phyloP scores from a whole-genome alignment of 2,113 vertebrate genomes.

The Sylvilagus bachmani region DNA sequence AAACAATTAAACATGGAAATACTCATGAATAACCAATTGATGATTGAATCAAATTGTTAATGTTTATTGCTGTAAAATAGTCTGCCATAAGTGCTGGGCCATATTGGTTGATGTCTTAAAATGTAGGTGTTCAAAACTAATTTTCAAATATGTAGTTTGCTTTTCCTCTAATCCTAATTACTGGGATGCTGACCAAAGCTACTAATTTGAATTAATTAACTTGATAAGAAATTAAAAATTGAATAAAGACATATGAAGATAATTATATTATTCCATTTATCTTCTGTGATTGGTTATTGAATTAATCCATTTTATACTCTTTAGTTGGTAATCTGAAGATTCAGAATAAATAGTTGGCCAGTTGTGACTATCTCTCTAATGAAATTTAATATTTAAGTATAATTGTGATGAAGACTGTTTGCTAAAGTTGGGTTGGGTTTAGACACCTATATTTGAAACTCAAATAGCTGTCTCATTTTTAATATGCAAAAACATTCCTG shows the following conservation, averaged over 20 bases:
- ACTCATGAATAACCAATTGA: neutral
- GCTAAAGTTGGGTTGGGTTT: slow-evolving; percentile 35
- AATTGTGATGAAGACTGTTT: slow-evolving; percentile 12
- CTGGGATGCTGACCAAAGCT: slow-evolving; percentile 61
- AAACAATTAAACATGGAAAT: neutral
- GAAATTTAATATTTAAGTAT: slow-evolving; percentile 56
- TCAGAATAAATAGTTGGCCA: neutral
- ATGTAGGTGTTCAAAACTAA: neutral
- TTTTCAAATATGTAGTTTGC: neutral
- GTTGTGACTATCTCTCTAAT: slow-evolving; percentile 37
- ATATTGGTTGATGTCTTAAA: slow-evolving; percentile 15
- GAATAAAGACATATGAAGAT: slow-evolving; percentile 30
- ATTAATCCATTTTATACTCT: neutral
- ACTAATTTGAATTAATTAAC: slow-evolving; percentile 57
- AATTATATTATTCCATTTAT: neutral
- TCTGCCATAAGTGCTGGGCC: neutral
- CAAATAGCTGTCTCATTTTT: neutral
- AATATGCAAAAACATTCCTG: neutral
- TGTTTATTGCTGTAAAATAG: slow-evolving; percentile 34
- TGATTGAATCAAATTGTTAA: slow-evolving; percentile 25
- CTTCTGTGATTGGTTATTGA: slow-evolving; percentile 11
- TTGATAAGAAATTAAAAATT: slow-evolving; percentile 63
- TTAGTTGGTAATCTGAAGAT: slow-evolving; percentile 50
- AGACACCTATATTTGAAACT: neutral
- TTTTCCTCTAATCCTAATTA: slow-evolving; percentile 35